These are phyloP conservation scores for Rousettus madagascariensis DNA, from an alignment of 2,797 vertebrate species.

Conservation along the genomic window DNA sequence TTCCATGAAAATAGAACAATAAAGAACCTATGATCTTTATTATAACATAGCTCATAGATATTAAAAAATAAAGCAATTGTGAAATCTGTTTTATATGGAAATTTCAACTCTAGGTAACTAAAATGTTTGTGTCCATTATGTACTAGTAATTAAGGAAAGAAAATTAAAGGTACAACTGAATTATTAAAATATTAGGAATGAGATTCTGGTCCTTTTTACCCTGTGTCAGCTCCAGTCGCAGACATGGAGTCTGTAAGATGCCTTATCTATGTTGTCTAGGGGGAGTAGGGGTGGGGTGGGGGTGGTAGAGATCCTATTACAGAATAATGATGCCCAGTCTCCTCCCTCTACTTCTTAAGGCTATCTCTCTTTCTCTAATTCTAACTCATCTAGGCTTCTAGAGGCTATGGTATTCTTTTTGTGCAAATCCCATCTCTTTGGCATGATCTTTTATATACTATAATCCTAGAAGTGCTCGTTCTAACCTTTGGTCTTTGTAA, in stretches of 20 bases:
- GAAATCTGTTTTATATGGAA: conserved; percentile 5
- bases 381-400: not conserved
- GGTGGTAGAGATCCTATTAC: not conserved
- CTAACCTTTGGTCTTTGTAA: not conserved
- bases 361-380: not conserved
- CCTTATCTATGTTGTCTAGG: not conserved
- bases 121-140: not conserved
- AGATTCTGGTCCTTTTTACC: not conserved
- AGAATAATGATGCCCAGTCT: not conserved
- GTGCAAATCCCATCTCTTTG: not conserved
- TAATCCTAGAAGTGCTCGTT: not conserved
- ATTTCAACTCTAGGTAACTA: conserved; percentile 28
- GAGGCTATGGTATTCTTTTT: not conserved
- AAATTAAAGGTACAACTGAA: not conserved
- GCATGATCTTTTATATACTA: not conserved
- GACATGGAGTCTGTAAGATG: not conserved
- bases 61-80: not conserved
- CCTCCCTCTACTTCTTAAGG: not conserved
- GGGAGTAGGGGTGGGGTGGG: not conserved
- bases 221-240: not conserved
- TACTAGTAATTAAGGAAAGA: not conserved
- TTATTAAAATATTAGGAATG: not conserved
- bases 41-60: not conserved
- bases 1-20: conserved; percentile 15
- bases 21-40: not conserved